Evolutionary conservation across 2,113 vertebrate genomes (phyloP), one percentile per base, ranked within the genome.

Genomic region (Poecile atricapillus): DNA sequence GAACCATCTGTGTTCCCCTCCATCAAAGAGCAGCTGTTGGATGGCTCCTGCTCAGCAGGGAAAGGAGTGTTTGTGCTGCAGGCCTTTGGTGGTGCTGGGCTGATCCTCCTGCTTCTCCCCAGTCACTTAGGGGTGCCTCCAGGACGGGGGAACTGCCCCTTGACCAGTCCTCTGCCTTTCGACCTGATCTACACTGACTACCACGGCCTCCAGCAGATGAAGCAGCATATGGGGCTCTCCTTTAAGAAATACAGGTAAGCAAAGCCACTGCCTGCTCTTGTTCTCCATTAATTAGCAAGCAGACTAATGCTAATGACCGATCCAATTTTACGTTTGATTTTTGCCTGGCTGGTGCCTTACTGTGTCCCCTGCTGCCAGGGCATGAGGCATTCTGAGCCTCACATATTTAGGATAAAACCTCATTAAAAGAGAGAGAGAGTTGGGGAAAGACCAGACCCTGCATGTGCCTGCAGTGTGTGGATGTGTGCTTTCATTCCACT

Each of bases 171-270:
- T 39, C 95, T 99, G 97, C 98, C 99, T 77, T 99, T 99, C 4
- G 99, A 99, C 98, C 98, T 99, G 95, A 98, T 99, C 95, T 99
- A 99, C 97, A 99, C 99, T 0, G 99, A 99, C 97, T 99, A 99
- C 97, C 99, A 99, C 0, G 99, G 99, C 37, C 96, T 99, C 58
- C 99, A 99, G 96, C 99, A 99, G 94, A 99, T 99, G 99, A 99
- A 99, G 92, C 99, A 99, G 94, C 98, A 99, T 97, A 99, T 99
- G 99, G 99, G 99, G 20, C 98, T 99, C 55, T 99, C 99, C 49
- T 98, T 99, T 93, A 98, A 97, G 96, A 99, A 99, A 96, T 98
- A 99, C 98, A 99, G 99, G 99, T 99, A 78, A 98, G 98, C 94
- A 76, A 64, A 59, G n/a, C 35, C 73, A 27, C 49, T 49, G 44